A percentile compares a stretch with the other conserved stretches of the same genome.
Evolutionary conservation across 1,140 invertebrate species (phyloP).

Genomic region (Zophobas morio): DNA sequence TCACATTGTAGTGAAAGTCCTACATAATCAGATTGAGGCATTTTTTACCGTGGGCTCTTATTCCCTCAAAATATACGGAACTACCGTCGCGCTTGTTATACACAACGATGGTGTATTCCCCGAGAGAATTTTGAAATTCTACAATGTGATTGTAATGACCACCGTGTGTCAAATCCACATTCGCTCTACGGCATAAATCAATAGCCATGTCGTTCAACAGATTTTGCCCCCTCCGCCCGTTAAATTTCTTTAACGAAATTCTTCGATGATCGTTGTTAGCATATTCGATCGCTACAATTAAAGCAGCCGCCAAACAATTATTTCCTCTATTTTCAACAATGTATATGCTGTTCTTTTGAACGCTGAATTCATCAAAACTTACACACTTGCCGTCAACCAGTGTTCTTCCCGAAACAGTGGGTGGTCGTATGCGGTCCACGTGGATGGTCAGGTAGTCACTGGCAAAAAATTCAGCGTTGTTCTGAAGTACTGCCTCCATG

Average conservation of each 20-base stretch:
- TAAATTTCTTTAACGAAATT: neutral
- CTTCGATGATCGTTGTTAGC: too few species aligned
- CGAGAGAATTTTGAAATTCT: constrained; percentile 3
- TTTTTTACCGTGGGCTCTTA: neutral
- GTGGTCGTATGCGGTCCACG: constrained; percentile 8
- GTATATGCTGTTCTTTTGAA: constrained; percentile 1
- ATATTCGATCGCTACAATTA: neutral
- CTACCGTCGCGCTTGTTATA: neutral
- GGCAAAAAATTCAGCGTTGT: constrained; percentile 1
- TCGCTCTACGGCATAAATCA: neutral
- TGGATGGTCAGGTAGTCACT: neutral
- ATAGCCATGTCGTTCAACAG: neutral
- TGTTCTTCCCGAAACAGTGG: neutral
- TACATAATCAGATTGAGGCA: constrained; percentile 41
- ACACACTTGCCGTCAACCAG: neutral
- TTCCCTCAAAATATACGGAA: constrained; percentile 8
- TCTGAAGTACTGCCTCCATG: neutral
- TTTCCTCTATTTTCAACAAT: constrained; percentile 1
- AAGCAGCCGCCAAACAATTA: neutral
- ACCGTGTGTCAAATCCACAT: constrained; percentile 8
- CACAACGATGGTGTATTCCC: neutral
- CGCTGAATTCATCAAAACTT: constrained; percentile 13
- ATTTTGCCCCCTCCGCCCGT: neutral
- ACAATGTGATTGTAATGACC: neutral
- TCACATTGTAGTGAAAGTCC: constrained; percentile 37